phyloP scores from a whole-genome alignment of 2,888 invertebrate species.

The Alviniconcha strummeri region DNA sequence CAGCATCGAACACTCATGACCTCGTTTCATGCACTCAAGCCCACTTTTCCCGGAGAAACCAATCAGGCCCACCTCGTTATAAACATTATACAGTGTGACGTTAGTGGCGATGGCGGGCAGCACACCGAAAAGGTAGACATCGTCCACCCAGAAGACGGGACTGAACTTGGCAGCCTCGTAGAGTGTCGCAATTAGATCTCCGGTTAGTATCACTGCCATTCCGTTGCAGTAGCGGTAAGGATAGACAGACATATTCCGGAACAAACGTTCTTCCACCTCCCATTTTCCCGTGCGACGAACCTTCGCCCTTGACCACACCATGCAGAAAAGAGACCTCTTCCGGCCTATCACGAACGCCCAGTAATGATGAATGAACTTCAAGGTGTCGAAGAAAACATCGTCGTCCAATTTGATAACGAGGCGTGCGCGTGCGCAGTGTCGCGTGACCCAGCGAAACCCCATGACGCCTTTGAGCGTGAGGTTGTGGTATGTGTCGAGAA shows the following conservation, averaged over 20 bases:
- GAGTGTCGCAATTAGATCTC: slow-evolving; percentile 34
- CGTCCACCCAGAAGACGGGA: slow-evolving; percentile 42
- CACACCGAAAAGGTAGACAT: slow-evolving; percentile 40
- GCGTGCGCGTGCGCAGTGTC: slow-evolving; percentile 31
- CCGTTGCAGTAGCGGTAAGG: slow-evolving; percentile 40
- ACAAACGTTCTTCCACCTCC: slow-evolving; percentile 27
- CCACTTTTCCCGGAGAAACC: too few relatives aligned
- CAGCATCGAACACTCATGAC: too few relatives aligned
- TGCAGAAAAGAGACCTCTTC: slow-evolving; percentile 33
- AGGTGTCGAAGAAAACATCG: slow-evolving; percentile 36
- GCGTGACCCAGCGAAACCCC: slow-evolving; percentile 43
- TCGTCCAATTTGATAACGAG: slow-evolving; percentile 38
- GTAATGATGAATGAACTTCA: slow-evolving; percentile 31
- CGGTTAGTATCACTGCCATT: slow-evolving; percentile 32
- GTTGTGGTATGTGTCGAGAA: slow-evolving; percentile 62
- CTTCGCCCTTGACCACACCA: slow-evolving; percentile 33
- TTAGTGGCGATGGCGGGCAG: slow-evolving; percentile 20
- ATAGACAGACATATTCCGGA: not conserved
- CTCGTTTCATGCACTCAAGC: too few relatives aligned
- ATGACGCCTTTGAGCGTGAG: slow-evolving; percentile 65
- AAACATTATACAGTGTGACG: too few relatives aligned
- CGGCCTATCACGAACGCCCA: slow-evolving; percentile 10
- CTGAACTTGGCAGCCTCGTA: slow-evolving; percentile 29
- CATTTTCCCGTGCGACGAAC: slow-evolving; percentile 28
- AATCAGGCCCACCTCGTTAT: too few relatives aligned